Base-by-base conservation (phyloP, 2,113 vertebrate species). In the Colius striatus region DNA sequence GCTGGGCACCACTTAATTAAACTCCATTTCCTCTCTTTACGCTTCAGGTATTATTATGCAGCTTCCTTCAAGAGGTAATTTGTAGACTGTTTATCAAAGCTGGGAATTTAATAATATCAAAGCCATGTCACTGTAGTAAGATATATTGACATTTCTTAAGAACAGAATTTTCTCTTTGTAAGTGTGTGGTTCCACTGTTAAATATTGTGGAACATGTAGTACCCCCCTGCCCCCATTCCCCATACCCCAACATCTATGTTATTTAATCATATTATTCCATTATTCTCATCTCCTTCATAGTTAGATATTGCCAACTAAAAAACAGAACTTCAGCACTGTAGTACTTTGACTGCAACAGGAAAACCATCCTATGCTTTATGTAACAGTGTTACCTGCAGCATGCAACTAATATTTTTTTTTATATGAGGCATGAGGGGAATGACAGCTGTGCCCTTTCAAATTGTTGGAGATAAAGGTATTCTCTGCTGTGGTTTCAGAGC, bases 1-100 rank as follows among this genome's bases (percentile, higher is more conserved):
- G 86, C 94, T 92, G 94, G 95, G 93, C 96, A 96, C 63, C 97
- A 97, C 94, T 98, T 98, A 98, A 98, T 98, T 98, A 97, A 98
- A 98, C 95, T 97, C 96, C 84, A 92, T 97, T 97, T 97, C 81
- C 90, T 97, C 74, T 92, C 93, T 98, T 97, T 97, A 97, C 0
- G 43, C 97, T 97, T 96, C 95, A 98, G 96, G 96, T 97, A 91
- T 97, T 97, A 94, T 97, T 97, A 96, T 96, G 76, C 71, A 8
- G 27, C 91, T 98, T 65, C 93, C 74, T 97, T 97, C 93, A 94
- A 96, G 93, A 96, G 95, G 94, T 97, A 96, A 98, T 98, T 97
- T 97, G 93, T 61, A 43, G 26, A 47, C 90, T 98, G 96, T 98
- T 98, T 98, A 97, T 97, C 97, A 96, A 97, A 97, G 96, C 96